Base-by-base conservation (phyloP, 2,797 vertebrate species). In the Tokudaia tokunoshimensis region DNA sequence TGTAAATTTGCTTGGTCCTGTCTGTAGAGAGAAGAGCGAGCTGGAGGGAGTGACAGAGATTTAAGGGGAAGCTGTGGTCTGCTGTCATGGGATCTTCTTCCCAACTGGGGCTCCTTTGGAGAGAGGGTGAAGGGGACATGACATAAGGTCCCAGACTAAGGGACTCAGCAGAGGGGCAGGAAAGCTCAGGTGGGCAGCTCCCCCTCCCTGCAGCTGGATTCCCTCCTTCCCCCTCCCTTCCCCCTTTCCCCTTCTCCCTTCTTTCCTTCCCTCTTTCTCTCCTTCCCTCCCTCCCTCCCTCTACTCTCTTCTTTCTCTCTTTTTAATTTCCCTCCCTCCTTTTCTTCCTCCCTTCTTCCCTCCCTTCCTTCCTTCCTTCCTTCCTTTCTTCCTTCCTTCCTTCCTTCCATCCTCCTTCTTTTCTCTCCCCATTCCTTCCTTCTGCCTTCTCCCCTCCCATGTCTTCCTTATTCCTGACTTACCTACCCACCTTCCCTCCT, bases 61-160 rank as follows among this genome's bases (percentile, higher is more conserved):
- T 96, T 89, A 37, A 90, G 92, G 94, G 15, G 76, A 80, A 31
- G 44, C 9, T 1, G 4, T 74, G 31, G 75, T 86, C 82, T 94
- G 90, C 74, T 70, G 15, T 59, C 24, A 44, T 78, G 78, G 75
- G 79, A 55, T 75, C 41, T 94, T 81, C 72, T 96, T 92, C 88
- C 85, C 84, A 88, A 80, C 12, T 52, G 55, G 89, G 61, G 59
- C 81, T 47, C 3, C 24, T 74, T 92, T 96, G n/a, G 72, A 52
- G 44, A 47, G 52, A 75, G 41, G 37, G 61, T 52, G 47, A 75
- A 67, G 74, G 70, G 47, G 80, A 75, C 67, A 74, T 12, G 12
- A 72, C 86, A 3, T 0, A 61, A 63, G 70, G 29, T 12, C 75
- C 44, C n/a, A 34, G 79, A 70, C 59, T 90, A 63, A 63, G 67